Evolutionary conservation across 2,797 vertebrate species (phyloP).

Genomic region (Bradypodion ventrale): DNA sequence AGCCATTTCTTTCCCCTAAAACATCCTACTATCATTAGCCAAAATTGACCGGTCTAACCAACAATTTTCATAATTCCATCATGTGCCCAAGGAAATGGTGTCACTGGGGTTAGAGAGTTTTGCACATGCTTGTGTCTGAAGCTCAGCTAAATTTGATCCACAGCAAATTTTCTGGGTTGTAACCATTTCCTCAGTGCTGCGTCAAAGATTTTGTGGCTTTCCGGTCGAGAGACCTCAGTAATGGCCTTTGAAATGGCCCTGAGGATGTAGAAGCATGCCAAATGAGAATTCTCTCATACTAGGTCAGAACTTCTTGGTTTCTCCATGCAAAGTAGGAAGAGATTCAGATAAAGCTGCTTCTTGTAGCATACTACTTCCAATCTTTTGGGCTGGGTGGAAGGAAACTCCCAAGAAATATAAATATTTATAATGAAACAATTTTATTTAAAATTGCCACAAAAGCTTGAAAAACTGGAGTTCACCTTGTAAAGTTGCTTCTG

Average conservation of each 20-base stretch:
- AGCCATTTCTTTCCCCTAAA: not conserved
- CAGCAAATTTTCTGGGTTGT: not conserved
- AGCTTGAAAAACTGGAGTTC: not conserved
- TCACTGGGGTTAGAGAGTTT: not conserved
- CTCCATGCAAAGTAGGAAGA: not conserved
- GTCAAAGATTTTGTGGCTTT: constrained; percentile 1
- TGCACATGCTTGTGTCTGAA: not conserved
- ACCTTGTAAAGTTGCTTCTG: not conserved
- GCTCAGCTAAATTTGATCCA: not conserved
- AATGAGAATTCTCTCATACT: not conserved
- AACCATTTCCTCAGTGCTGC: not conserved
- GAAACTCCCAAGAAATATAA: constrained; percentile 16
- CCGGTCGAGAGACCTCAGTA: not conserved
- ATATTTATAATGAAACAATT: not conserved
- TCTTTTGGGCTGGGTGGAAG: not conserved
- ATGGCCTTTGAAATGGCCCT: not conserved
- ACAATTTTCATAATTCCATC: constrained; percentile 12
- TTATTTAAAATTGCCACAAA: not conserved
- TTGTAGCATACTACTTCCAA: not conserved
- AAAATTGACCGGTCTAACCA: constrained; percentile 19
- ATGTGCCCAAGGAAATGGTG: not conserved
- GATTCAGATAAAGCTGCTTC: not conserved
- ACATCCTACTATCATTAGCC: not conserved
- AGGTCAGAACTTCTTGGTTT: not conserved
- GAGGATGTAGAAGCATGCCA: not conserved